Conservation (phyloP, 2,113 vertebrate species). For the Oryzias curvinotus region DNA sequence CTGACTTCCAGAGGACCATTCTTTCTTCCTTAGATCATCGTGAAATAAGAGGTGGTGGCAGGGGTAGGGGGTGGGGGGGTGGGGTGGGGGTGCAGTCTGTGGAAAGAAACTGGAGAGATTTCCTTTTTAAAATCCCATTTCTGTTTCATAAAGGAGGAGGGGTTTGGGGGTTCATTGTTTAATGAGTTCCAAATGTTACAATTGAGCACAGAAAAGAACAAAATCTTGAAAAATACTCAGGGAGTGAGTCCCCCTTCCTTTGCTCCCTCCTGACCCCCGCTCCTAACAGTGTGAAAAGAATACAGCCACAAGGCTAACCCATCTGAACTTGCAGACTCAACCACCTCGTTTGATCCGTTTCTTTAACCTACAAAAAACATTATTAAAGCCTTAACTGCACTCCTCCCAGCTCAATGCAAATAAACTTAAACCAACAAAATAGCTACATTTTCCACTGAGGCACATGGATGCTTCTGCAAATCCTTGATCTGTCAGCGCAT, state of each 20-base stretch:
- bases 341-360: slow-evolving; percentile 14
- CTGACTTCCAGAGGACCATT: slow-evolving; percentile 79
- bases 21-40: slow-evolving; percentile 78
- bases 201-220: slow-evolving; percentile 64
- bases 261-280: slow-evolving; percentile 34
- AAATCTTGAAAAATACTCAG: slow-evolving; percentile 70
- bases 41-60: slow-evolving; percentile 77
- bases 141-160: slow-evolving; percentile 70
- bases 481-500: slow-evolving; percentile 1
- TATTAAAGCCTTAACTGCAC: slow-evolving; percentile 3
- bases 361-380: slow-evolving; percentile 23
- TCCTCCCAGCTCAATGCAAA: slow-evolving; percentile 8
- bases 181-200: slow-evolving; percentile 86
- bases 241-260: slow-evolving; percentile 40
- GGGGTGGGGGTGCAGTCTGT: slow-evolving; percentile 59
- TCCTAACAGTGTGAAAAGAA: slow-evolving; percentile 31
- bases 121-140: slow-evolving; percentile 67
- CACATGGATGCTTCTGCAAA: background rate
- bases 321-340: slow-evolving; percentile 28
- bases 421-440: slow-evolving; percentile 19
- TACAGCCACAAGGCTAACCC: slow-evolving; percentile 32
- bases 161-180: slow-evolving; percentile 62
- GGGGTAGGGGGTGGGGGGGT: slow-evolving; percentile 44
- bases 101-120: slow-evolving; percentile 74
- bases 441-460: slow-evolving; percentile 20